Base-by-base conservation (phyloP, 2,113 vertebrate species). In the Ifrita kowaldi region DNA sequence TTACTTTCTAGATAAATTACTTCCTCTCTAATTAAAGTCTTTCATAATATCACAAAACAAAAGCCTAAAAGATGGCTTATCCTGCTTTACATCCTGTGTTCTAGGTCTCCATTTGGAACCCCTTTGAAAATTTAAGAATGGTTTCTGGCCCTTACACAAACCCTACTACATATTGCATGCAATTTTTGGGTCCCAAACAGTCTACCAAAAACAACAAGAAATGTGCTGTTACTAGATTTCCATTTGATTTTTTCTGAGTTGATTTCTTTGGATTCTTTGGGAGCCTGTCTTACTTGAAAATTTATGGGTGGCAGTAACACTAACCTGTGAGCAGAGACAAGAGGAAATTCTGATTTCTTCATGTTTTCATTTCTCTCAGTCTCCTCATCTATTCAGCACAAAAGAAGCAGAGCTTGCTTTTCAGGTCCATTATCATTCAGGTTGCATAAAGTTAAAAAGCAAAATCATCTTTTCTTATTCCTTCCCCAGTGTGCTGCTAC, bases 41-140 rank as follows among this genome's bases (percentile, higher is more conserved):
- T 87, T 60, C 33, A 55, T 22, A 56, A 63, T 19, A 10, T 12
- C 50, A 21, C 2, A 33, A 53, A 21, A 46, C 4, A 69, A 64
- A 82, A 23, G 0, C 2, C 20, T 76, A 20, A 70, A 91, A 63
- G 1, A 1, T 63, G 4, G 1, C 16, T 70, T 49, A 37, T 55
- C 21, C 9, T 70, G 4, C 8, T 80, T 80, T 65, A 17, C 0
- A 1, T 53, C 32, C 9, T 47, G 6, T 80, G 7, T 28, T 55
- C 24, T 39, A 39, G 12, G 30, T 16, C 8, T 50, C 8, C 21
- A 21, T 26, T 22, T 62, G 37, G 32, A 81, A 50, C 0, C 2
- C 28, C 9, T 81, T 74, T 22, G 22, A n/a, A 77, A 91, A 75
- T 50, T 63, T 16, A 70, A 84, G 16, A 37, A 57, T 27, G 3